These are phyloP conservation scores for Vesta saturnalis DNA, from an alignment of 2,888 invertebrate genomes.

Conservation along the genomic window DNA sequence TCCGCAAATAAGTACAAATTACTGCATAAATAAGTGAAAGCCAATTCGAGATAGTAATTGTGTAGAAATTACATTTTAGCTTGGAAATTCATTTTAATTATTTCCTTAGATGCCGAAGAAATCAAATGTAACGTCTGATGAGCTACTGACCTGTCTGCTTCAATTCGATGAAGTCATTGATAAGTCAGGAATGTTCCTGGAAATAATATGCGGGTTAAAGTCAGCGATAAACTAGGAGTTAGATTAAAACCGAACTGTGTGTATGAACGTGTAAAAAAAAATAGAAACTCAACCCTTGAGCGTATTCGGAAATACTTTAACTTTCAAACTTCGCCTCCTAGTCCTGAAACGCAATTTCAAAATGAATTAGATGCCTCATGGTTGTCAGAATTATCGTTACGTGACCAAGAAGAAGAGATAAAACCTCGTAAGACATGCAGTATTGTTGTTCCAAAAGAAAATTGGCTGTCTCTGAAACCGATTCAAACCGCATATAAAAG, in stretches of 20 bases:
- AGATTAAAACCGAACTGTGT: not conserved
- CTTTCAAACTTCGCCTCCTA: not conserved
- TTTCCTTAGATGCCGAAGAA: no score
- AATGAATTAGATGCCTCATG: not conserved
- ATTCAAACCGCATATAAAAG: not conserved
- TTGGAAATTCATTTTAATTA: no score
- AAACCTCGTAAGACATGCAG: not conserved
- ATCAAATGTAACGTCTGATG: no score
- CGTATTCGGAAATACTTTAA: not conserved
- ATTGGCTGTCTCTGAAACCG: not conserved
- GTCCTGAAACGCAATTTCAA: not conserved
- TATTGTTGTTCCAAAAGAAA: not conserved
- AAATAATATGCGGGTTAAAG: no score
- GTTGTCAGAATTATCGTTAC: not conserved
- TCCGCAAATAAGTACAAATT: no score
- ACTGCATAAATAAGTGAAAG: no score
- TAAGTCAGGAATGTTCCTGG: no score
- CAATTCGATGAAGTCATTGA: no score
- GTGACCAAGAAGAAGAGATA: not conserved
- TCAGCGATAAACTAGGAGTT: not conserved
- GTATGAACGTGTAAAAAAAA: not conserved
- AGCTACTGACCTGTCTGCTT: no score
- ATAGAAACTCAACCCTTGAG: not conserved
- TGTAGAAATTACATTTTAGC: no score
- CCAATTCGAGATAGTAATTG: no score